These are phyloP conservation scores for Agrochola lychnidis DNA, from an alignment of 2,888 invertebrate species.

Conservation along the genomic window DNA sequence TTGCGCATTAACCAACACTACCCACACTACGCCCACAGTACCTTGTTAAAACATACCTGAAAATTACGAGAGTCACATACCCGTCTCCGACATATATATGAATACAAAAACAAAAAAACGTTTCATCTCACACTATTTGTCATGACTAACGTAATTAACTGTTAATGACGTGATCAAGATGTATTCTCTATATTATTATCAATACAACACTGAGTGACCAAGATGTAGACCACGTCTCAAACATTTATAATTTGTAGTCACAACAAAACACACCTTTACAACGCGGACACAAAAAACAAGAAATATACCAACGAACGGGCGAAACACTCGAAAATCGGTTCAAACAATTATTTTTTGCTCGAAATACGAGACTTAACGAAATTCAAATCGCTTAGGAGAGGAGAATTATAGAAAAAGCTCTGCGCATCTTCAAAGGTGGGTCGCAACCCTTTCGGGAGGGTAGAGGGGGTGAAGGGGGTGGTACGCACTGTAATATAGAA, in stretches of 20 bases:
- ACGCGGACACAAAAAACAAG: constrained; percentile 70
- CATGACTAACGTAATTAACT: background rate
- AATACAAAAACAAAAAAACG: background rate
- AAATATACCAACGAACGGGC: constrained; percentile 71
- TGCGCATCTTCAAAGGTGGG: constrained; percentile 90
- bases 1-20: too few species aligned
- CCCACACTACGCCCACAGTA: too few species aligned
- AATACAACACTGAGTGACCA: background rate
- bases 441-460: constrained; percentile 82
- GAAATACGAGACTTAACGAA: constrained; percentile 90
- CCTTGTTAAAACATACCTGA: too few species aligned
- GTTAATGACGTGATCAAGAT: background rate
- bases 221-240: background rate
- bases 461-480: constrained; percentile 67
- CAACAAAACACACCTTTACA: constrained; percentile 70
- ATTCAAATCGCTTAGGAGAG: constrained; percentile 90
- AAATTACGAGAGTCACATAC: too few species aligned
- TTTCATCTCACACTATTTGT: background rate
- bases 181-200: background rate
- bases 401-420: constrained; percentile 90
- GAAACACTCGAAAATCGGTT: constrained; percentile 85
- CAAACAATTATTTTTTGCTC: constrained; percentile 89
- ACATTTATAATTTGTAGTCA: background rate
- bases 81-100: too few species aligned
- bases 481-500: constrained; percentile 90